These are phyloP conservation scores for Chlamydotis undulata DNA, from an alignment of 2,113 vertebrate species.

Conservation along the genomic window DNA sequence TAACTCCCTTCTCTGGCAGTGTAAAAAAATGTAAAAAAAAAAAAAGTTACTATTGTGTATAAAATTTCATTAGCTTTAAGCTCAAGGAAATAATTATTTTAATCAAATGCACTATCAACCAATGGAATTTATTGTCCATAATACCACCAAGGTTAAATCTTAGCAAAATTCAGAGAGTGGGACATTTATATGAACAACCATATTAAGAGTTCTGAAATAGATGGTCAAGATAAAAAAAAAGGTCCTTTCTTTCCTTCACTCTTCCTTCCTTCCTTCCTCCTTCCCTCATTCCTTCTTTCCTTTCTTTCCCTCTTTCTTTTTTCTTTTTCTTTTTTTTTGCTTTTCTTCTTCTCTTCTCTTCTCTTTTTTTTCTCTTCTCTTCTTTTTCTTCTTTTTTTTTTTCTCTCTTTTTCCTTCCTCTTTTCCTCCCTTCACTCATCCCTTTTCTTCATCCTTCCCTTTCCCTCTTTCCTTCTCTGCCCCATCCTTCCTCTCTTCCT, in stretches of 20 bases:
- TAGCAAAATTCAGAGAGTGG: neutral
- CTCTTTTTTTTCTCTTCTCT: too few relatives aligned
- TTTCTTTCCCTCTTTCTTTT: too few relatives aligned
- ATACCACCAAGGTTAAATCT: neutral
- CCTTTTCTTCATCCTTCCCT: neutral
- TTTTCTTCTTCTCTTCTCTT: too few relatives aligned
- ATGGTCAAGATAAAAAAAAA: neutral
- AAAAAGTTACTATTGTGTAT: neutral
- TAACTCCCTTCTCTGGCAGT: neutral
- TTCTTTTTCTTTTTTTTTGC: too few relatives aligned
- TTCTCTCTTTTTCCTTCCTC: too few relatives aligned
- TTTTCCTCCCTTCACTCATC: neutral
- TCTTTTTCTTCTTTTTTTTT: too few relatives aligned
- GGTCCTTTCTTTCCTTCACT: accelerated
- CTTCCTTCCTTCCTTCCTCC: too few relatives aligned
- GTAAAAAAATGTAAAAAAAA: neutral
- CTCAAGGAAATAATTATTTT: neutral
- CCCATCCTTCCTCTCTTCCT: neutral
- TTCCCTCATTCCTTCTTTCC: too few relatives aligned
- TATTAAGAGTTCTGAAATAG: neutral
- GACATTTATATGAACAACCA: neutral
- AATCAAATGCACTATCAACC: neutral
- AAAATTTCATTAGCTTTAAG: neutral
- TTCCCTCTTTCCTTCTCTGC: neutral
- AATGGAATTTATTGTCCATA: neutral